Base-by-base conservation (phyloP, 2,888 invertebrate genomes). In the Byasa hedistus region DNA sequence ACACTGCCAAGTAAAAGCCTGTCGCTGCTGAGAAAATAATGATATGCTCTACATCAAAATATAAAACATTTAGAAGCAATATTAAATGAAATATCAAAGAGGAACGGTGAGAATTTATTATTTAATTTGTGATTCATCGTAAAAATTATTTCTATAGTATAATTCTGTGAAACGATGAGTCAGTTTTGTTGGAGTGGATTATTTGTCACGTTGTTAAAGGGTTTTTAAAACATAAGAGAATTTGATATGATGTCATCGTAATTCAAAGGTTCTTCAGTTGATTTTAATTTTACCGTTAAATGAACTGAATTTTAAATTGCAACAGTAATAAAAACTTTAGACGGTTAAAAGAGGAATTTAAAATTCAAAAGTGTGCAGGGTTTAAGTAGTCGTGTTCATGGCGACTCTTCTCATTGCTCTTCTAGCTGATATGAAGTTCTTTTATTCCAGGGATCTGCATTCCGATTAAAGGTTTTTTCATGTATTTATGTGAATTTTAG, bases 101-200 rank as follows among this genome's bases (percentile, higher is more conserved):
- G 52, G 21, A 12, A n/a, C 23, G 51, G 65, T 27, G 39, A 52
- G 36, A 65, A 61, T 61, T 66, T 61, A 65, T 61, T 66, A 61
- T 65, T 61, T 23, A 65, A 57, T 61, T 23, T 61, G 44, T 61
- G 65, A 65, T n/a, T 65, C 60, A 65, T 48, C 21, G 27, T 59
- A n/a, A n/a, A 65, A 65, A 59, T 59, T 55, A 27, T 55, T 21
- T 55, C 36, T 22, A 44, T 52, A 24, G n/a, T 23, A 61, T 44
- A 62, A 62, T 44, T 21, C 21, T 22, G 24, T 21, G 62, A 48
- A 62, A 55, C 61, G 54, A 22, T 64, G 57, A 51, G 19, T 57
- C 51, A 51, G 8, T 23, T 52, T 64, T 36, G 32, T 57, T 36
- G 23, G 48, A 52, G 32, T 27, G 39, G 21, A 44, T 64, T 39